Evolutionary conservation across 2,888 invertebrate species (phyloP), one percentile per base, ranked within the genome.

Genomic region (Nomada ruficornis): DNA sequence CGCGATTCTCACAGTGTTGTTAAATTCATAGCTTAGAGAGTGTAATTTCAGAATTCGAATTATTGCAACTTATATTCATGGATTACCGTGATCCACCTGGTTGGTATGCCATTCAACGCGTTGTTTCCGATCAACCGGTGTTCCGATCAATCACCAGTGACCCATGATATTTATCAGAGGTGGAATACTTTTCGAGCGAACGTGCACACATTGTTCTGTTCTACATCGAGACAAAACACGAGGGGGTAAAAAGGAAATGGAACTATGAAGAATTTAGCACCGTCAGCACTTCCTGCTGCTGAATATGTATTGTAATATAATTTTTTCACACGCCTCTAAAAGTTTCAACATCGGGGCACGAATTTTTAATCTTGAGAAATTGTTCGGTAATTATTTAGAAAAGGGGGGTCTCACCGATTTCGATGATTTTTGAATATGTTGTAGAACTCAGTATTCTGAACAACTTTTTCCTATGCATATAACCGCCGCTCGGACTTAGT

Each of bases 251-350:
- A 47, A 60, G 18, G 18, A 60, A 71, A 71, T 62, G 50, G 13
- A 23, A 71, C 36, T 62, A 23, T 60, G 23, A 71, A 71, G 60
- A 71, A 71, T 71, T 71, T 50, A 60, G 2, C 60, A 62, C 23
- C 18, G 60, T 20, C 23, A 13, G 18, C 29, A 71, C 36, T 50
- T 36, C 18, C 10, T 55, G 18, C 13, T 69, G 7, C 18, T 57
- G 13, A 55, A 57, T 23, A 55, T 42, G 18, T 18, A 54, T 23
- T 15, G 9, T 15, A 9, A 13, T 36, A 10, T 50, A 15, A 60
- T 18, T 23, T 50, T 23, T 50, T 50, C 26, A 13, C 15, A 10
- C 10, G 9, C 3, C 2, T 55, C 15, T 23, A 15, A 20, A 18
- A 36, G n/a, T 55, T 55, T 20, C 55, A n/a, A n/a, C n/a, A 23